Conservation (phyloP, 2,113 vertebrate genomes). For the Microtus pennsylvanicus region DNA sequence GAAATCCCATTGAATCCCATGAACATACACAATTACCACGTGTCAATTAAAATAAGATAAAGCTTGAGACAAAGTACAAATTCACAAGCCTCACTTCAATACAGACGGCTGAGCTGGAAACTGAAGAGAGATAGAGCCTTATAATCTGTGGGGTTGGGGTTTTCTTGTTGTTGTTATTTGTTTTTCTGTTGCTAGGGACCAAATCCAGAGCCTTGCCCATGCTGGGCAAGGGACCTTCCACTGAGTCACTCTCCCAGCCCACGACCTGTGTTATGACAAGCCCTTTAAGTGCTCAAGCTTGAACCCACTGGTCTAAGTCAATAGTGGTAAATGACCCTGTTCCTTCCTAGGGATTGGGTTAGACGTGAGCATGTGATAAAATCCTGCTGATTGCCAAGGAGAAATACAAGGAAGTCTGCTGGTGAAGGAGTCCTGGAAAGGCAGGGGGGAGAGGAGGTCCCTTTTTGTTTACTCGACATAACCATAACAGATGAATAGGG, state of each 20-base stretch:
- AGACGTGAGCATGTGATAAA: not conserved
- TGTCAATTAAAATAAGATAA: not conserved
- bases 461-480: not conserved
- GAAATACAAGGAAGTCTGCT: not conserved
- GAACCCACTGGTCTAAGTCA: not conserved
- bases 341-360: not conserved
- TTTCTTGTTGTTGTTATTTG: not conserved
- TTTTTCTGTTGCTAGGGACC: not conserved
- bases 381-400: not conserved
- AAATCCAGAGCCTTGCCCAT: not conserved
- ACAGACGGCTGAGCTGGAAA: not conserved
- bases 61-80: not conserved
- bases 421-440: not conserved
- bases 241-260: not conserved
- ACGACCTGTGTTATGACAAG: not conserved
- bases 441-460: not conserved
- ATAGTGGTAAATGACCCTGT: not conserved
- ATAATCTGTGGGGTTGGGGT: not conserved
- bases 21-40: not conserved
- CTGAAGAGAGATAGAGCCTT: not conserved
- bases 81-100: not conserved
- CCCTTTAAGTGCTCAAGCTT: not conserved
- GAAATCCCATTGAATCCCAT: not conserved
- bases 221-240: not conserved
- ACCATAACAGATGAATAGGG: not conserved